Conservation (phyloP, 1,140 invertebrate genomes). For the Drosophila sp. region DNA sequence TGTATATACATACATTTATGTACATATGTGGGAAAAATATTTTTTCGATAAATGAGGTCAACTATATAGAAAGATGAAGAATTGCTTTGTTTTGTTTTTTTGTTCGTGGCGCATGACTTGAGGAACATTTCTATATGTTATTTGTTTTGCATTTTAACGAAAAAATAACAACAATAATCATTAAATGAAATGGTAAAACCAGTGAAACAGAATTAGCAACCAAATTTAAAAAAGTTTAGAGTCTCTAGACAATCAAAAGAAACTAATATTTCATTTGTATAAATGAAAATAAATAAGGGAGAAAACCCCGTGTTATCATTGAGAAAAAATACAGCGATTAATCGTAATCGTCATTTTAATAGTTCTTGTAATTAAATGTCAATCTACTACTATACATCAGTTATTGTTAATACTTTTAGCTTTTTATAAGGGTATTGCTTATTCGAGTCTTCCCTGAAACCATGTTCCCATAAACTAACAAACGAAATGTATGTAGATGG, state of each 20-base stretch:
- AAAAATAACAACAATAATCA: slow-evolving; percentile 8
- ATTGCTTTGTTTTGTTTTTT: slow-evolving; percentile 1
- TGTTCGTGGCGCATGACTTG: background rate
- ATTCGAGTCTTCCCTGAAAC: background rate
- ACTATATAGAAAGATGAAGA: slow-evolving; percentile 4
- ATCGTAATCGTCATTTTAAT: too few species aligned
- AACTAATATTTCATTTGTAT: background rate
- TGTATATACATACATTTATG: background rate
- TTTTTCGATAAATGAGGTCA: slow-evolving; percentile 5
- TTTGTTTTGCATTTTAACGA: slow-evolving; percentile 2
- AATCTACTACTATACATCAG: too few species aligned
- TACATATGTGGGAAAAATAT: background rate
- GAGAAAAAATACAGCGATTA: too few species aligned
- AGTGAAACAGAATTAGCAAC: background rate
- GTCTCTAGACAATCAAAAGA: background rate
- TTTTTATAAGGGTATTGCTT: too few species aligned
- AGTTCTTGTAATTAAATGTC: too few species aligned
- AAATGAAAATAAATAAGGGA: background rate
- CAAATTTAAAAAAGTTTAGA: background rate
- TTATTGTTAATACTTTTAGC: too few species aligned
- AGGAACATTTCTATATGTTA: slow-evolving; percentile 9
- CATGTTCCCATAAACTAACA: background rate
- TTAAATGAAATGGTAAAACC: slow-evolving; percentile 4
- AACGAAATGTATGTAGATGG: background rate
- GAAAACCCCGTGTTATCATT: too few species aligned